Conservation (phyloP, 2,888 invertebrate genomes). For the Eristalis pertinax region DNA sequence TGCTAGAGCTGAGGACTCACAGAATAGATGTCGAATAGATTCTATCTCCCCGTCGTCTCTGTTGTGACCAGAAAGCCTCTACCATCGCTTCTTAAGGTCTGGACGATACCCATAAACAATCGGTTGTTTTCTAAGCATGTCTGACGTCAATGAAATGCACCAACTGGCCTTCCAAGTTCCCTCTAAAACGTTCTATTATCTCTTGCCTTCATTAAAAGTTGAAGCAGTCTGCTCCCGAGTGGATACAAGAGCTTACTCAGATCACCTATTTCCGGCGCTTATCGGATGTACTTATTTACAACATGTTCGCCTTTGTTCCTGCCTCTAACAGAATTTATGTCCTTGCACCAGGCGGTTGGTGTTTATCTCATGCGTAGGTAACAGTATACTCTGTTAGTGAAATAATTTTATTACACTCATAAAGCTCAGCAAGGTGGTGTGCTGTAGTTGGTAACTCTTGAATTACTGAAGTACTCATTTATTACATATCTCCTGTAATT, state of each 20-base stretch:
- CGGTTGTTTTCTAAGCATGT: background rate
- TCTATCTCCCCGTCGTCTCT: too few species aligned
- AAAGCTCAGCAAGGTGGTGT: background rate
- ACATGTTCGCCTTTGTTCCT: background rate
- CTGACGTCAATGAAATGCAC: background rate
- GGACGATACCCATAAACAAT: too few species aligned
- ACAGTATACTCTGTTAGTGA: background rate
- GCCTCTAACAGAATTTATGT: background rate
- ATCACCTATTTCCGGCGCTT: background rate
- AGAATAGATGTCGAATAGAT: too few species aligned
- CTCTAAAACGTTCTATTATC: background rate
- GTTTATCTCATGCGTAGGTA: background rate
- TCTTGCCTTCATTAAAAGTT: background rate
- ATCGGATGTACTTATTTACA: background rate
- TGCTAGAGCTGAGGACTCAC: too few species aligned
- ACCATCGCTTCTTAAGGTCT: too few species aligned
- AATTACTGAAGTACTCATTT: conserved; percentile 24
- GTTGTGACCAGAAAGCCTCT: too few species aligned
- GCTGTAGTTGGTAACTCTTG: background rate
- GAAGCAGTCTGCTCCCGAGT: background rate
- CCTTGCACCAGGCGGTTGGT: background rate
- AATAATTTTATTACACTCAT: background rate
- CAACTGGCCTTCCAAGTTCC: background rate
- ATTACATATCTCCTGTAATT: conserved; percentile 19
- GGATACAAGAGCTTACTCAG: background rate